Percentiles rank a stretch among this genome's conserved stretches.
These are phyloP conservation scores for Drosophila anomalipes DNA, from an alignment of 2,888 invertebrate genomes.

Conservation along the genomic window DNA sequence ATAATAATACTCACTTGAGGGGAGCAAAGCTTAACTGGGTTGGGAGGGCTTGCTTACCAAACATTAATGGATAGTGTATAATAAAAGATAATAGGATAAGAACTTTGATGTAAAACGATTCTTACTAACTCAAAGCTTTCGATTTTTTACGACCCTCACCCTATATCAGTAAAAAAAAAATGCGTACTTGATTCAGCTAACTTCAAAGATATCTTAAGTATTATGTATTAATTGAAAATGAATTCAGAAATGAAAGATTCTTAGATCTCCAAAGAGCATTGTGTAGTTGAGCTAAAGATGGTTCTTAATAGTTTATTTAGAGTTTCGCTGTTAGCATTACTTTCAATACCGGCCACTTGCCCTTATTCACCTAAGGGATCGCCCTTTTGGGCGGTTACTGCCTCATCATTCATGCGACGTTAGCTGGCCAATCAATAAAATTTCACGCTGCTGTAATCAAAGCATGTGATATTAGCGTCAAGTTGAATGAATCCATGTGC, in stretches of 20 bases:
- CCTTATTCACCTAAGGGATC: constrained; percentile 20
- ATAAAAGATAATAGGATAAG: not conserved
- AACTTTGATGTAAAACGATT: not conserved
- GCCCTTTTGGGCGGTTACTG: constrained; percentile 30
- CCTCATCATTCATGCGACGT: constrained; percentile 64
- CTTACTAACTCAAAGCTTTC: not conserved
- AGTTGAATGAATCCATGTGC: constrained; percentile 78
- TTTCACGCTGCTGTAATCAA: constrained; percentile 84
- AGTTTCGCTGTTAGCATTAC: constrained; percentile 18
- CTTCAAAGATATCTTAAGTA: not conserved
- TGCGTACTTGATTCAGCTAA: not conserved
- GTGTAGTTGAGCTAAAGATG: not conserved
- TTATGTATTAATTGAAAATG: not conserved
- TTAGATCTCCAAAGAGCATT: not conserved
- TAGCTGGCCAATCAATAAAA: constrained; percentile 84
- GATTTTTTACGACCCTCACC: not conserved
- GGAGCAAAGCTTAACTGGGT: not conserved
- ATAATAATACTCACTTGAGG: not conserved
- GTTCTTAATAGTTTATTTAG: not conserved
- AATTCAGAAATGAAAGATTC: not conserved
- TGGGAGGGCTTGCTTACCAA: not conserved
- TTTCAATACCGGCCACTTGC: constrained; percentile 11
- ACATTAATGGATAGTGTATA: not conserved
- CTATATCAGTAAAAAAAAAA: not conserved
- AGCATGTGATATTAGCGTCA: constrained; percentile 82